phyloP scores from a whole-genome alignment of 2,888 invertebrate species.

The Andricus quercusramuli region DNA sequence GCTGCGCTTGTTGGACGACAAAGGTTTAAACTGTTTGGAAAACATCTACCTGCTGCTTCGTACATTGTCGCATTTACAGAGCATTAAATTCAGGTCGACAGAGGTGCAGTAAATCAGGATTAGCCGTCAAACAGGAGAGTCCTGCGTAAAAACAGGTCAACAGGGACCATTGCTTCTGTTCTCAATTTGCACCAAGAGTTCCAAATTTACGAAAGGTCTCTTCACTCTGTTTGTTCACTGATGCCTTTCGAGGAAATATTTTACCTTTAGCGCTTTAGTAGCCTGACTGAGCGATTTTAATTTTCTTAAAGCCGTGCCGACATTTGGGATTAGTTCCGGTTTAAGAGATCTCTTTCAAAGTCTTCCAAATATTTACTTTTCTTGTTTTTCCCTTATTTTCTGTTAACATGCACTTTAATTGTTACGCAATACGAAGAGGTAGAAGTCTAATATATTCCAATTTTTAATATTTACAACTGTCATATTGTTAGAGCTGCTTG shows the following conservation, averaged over 20 bases:
- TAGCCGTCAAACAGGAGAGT: slow-evolving; percentile 41
- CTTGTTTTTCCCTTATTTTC: not conserved
- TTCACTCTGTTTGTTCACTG: not conserved
- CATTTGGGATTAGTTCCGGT: slow-evolving; percentile 19
- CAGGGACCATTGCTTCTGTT: slow-evolving; percentile 17
- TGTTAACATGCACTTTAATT: not conserved
- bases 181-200: slow-evolving; percentile 6
- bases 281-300: slow-evolving; percentile 9
- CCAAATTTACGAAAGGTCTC: slow-evolving; percentile 45
- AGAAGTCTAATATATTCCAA: not conserved
- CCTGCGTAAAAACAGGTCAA: slow-evolving; percentile 29
- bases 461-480: not conserved
- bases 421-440: not conserved
- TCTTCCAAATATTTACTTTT: not conserved
- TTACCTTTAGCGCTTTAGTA: not conserved
- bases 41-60: slow-evolving; percentile 62
- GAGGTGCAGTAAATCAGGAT: slow-evolving; percentile 59
- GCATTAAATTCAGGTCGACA: slow-evolving; percentile 30
- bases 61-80: slow-evolving; percentile 57
- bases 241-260: slow-evolving; percentile 4
- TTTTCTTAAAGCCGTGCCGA: slow-evolving; percentile 3
- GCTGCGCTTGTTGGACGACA: slow-evolving; percentile 50
- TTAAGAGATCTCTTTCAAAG: not conserved
- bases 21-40: slow-evolving; percentile 43
- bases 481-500: too few species aligned